Evolutionary conservation across 2,888 invertebrate genomes (phyloP).

Genomic region (Volucella zonaria): DNA sequence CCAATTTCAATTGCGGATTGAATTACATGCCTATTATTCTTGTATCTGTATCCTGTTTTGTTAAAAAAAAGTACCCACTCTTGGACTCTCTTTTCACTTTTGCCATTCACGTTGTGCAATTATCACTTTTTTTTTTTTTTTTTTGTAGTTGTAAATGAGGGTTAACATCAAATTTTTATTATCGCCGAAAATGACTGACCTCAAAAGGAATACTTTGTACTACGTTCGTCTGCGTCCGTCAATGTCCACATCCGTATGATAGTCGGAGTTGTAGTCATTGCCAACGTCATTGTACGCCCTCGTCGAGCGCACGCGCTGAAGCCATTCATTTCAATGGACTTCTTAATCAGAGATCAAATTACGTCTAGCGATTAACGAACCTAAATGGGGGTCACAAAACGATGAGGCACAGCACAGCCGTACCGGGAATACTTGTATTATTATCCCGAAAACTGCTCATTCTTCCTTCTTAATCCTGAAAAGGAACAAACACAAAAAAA

Average conservation of each 20-base stretch:
- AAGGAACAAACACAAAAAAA: slow-evolving; percentile 1
- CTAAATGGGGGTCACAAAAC: slow-evolving; percentile 61
- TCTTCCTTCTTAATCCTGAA: slow-evolving; percentile 51
- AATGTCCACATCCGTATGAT: background rate
- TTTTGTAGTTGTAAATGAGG: too few relatives aligned
- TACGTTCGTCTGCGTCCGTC: slow-evolving; percentile 8
- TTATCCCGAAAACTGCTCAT: background rate
- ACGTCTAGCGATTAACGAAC: slow-evolving; percentile 80
- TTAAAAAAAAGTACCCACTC: background rate
- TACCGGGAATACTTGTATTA: background rate
- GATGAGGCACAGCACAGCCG: slow-evolving; percentile 16
- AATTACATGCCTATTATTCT: slow-evolving; percentile 56
- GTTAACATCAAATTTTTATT: slow-evolving; percentile 35
- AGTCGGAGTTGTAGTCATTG: background rate
- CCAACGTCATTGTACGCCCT: slow-evolving; percentile 18
- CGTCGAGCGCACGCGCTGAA: slow-evolving; percentile 57
- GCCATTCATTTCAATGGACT: slow-evolving; percentile 49
- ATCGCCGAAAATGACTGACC: slow-evolving; percentile 48
- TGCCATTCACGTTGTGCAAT: slow-evolving; percentile 30
- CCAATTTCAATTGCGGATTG: slow-evolving; percentile 52
- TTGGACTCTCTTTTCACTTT: slow-evolving; percentile 8
- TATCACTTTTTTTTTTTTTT: slow-evolving; percentile 49
- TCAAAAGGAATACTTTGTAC: slow-evolving; percentile 12
- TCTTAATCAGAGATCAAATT: slow-evolving; percentile 78
- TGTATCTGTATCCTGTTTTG: background rate